These are phyloP conservation scores for Rhingia campestris DNA, from an alignment of 2,888 invertebrate species.

Conservation along the genomic window DNA sequence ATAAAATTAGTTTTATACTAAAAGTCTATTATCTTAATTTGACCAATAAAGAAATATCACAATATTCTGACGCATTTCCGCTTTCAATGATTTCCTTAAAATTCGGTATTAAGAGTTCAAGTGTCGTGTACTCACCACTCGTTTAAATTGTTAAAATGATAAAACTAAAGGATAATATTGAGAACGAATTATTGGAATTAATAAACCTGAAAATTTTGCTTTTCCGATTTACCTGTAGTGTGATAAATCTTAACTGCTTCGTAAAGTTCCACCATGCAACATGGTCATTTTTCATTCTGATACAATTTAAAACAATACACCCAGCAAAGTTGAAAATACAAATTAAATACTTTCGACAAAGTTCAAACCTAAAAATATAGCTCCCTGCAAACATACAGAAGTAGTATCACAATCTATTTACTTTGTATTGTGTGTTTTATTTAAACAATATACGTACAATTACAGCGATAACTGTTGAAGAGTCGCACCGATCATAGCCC, in stretches of 20 bases:
- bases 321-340: conserved; percentile 17
- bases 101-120: no score
- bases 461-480: conserved; percentile 48
- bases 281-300: conserved; percentile 24
- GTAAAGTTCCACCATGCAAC: conserved; percentile 36
- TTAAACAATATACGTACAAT: conserved; percentile 27
- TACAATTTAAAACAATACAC: conserved; percentile 32
- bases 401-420: neutral
- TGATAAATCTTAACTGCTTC: conserved; percentile 21
- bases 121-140: no score
- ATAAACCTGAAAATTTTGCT: no score
- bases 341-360: conserved; percentile 43
- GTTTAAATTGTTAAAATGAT: no score
- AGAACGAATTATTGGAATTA: no score
- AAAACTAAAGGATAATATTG: no score
- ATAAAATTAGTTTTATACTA: no score
- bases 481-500: conserved; percentile 39
- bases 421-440: conserved; percentile 10
- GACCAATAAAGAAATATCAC: no score
- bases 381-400: conserved; percentile 21
- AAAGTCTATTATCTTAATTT: no score
- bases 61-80: no score
- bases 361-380: conserved; percentile 61
- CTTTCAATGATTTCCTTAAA: no score
- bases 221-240: no score